Evolutionary conservation across 30 jellyfish, hydroid and myxozoan species (phyloP).

Genomic region (Chrysaora quinquecirrha): DNA sequence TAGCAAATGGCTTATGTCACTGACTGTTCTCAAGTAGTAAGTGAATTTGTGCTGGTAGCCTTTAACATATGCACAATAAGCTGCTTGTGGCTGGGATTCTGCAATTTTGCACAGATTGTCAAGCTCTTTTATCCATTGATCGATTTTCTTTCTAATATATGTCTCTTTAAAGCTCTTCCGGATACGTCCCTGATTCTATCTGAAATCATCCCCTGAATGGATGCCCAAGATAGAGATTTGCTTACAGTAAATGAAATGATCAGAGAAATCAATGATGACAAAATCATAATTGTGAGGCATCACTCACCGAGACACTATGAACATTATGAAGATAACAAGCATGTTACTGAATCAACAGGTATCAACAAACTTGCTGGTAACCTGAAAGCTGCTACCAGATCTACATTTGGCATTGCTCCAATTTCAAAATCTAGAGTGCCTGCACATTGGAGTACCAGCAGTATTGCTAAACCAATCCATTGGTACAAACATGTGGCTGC

Average conservation of each 20-base stretch:
- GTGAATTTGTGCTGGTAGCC: too few species aligned
- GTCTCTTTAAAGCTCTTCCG: background rate
- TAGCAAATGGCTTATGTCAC: too few species aligned
- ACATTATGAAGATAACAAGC: background rate
- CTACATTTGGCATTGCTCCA: background rate
- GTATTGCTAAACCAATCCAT: too few species aligned
- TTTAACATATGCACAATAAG: too few species aligned
- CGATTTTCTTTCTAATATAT: too few species aligned
- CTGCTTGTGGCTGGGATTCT: too few species aligned
- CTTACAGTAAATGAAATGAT: background rate
- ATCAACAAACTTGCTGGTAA: background rate
- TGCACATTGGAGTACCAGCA: too few species aligned
- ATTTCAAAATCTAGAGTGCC: too few species aligned
- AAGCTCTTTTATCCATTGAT: too few species aligned
- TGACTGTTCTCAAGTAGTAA: too few species aligned
- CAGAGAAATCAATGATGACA: background rate
- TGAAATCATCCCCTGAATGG: background rate
- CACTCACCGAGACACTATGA: background rate
- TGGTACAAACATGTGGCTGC: too few species aligned
- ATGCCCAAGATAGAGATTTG: background rate
- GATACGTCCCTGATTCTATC: background rate
- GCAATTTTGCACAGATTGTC: too few species aligned
- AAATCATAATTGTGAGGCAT: background rate
- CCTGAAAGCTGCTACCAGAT: background rate
- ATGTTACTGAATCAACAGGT: background rate